Evolutionary conservation across 1,140 invertebrate genomes (phyloP).

Genomic region (Atta cephalotes): DNA sequence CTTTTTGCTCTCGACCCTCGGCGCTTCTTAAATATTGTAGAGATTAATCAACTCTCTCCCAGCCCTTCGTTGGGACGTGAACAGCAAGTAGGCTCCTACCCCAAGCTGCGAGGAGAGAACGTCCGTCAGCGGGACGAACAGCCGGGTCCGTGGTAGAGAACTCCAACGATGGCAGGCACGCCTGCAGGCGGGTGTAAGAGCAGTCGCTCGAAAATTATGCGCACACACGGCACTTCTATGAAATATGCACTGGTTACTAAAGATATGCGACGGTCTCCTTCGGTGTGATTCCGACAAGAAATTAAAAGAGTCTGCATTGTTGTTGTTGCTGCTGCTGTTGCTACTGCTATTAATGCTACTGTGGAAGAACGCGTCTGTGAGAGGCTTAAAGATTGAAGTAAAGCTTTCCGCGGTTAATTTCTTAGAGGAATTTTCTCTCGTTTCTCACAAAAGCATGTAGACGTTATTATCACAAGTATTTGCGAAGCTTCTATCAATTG

Average conservation of each 20-base stretch:
- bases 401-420: conserved; percentile 53
- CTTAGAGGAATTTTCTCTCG: conserved; percentile 22
- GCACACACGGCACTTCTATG: conserved; percentile 74
- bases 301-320: conserved; percentile 45
- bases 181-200: conserved; percentile 21
- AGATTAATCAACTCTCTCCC: conserved; percentile 80
- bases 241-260: conserved; percentile 75
- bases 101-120: conserved; percentile 28
- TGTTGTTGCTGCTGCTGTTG: neutral
- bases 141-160: neutral
- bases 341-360: neutral
- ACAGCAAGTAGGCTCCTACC: conserved; percentile 33
- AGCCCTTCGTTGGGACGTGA: conserved; percentile 33
- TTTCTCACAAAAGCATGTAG: neutral
- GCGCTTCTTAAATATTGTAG: conserved; percentile 80
- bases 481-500: conserved; percentile 7
- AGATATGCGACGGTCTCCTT: conserved; percentile 49
- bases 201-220: conserved; percentile 78
- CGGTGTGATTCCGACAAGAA: conserved; percentile 40
- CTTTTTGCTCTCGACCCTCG: conserved; percentile 61
- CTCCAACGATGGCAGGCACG: conserved; percentile 10
- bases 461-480: conserved; percentile 10
- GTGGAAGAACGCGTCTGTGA: conserved; percentile 37
- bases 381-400: conserved; percentile 29
- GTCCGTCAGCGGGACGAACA: conserved; percentile 46